These are phyloP conservation scores for Zygothrica quintamaculata DNA, from an alignment of 2,888 invertebrate genomes.

Conservation along the genomic window DNA sequence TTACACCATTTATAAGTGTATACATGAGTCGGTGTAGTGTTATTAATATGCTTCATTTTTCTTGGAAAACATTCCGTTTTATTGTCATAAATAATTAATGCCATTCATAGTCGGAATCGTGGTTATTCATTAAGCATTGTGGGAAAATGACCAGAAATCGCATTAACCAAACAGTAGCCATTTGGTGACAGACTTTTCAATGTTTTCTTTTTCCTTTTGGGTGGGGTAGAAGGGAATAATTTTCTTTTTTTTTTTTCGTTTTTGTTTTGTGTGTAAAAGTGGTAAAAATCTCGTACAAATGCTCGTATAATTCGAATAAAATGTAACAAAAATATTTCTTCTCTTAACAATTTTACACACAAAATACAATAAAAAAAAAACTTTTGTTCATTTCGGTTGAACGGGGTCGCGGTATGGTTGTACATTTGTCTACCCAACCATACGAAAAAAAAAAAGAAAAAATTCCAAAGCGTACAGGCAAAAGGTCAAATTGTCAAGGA, in stretches of 20 bases:
- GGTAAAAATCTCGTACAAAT: slow-evolving; percentile 3
- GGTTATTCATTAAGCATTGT: slow-evolving; percentile 21
- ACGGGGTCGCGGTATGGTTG: slow-evolving; percentile 27
- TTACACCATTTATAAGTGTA: no score
- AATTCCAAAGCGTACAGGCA: slow-evolving; percentile 46
- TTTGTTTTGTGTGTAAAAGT: no score
- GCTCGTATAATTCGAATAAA: slow-evolving; percentile 22
- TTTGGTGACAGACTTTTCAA: slow-evolving; percentile 11
- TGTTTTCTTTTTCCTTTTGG: no score
- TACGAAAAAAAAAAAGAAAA: background rate
- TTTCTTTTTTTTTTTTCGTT: no score
- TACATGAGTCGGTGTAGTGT: no score
- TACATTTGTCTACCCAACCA: slow-evolving; percentile 33
- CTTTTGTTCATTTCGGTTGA: slow-evolving; percentile 51
- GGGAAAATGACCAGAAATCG: slow-evolving; percentile 16
- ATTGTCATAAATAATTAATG: slow-evolving; percentile 36
- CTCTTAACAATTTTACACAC: slow-evolving; percentile 40
- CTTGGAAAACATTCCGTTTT: slow-evolving; percentile 6
- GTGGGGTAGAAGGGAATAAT: no score
- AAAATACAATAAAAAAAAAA: slow-evolving; percentile 52
- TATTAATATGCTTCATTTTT: background rate
- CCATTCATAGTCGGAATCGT: slow-evolving; percentile 11
- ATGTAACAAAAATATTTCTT: slow-evolving; percentile 51
- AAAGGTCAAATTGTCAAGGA: slow-evolving; percentile 48
- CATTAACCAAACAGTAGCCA: slow-evolving; percentile 15